Evolutionary conservation across 2,113 vertebrate species (phyloP), one percentile per base, ranked within the genome.

Genomic region (Sapajus apella): DNA sequence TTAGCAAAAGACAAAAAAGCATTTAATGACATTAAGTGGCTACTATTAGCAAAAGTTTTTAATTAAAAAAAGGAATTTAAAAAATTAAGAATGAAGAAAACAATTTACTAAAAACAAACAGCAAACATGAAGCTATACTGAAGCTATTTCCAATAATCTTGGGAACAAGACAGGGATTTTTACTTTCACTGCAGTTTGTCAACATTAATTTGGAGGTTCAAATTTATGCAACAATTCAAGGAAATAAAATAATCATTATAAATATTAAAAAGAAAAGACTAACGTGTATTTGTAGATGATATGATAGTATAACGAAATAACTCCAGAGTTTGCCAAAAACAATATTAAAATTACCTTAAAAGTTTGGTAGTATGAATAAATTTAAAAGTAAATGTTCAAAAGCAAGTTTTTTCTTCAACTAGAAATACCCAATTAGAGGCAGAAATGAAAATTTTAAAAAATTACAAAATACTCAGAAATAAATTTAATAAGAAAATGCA

Each of bases 181-280:
- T 6, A 37, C 14, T 64, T 27, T 82, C 52, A 83, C 8, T 30
- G 64, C 37, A 73, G 23, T 45, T 70, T 40, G 17, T 79, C 45
- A 43, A 45, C 20, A 35, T 35, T 72, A 16, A 88, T 45, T 92
- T 77, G 87, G 23, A 97, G 12, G 23, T 80, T 87, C 56, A 72
- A 72, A 90, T 89, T 82, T 86, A 88, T 83, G 17, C 45, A 83
- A 58, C n/a, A 66, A 89, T 77, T 82, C 16, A 37, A 76, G 64
- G 40, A 90, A 97, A 88, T 27, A 27, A 97, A 73, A 66, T 13
- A 77, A 40, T 84, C 30, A 70, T 64, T 87, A 64, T 73, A 79
- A 68, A 88, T 76, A 66, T 43, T 35, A 6, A 85, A 82, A 94
- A 95, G 17, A 68, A 93, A 3, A 84, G 5, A 73, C 9, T 37